Percentiles rank a stretch among this genome's conserved stretches.
Conservation (phyloP, 53 echinoderm and acorn worm genomes). For the Hippasteria phrygiana region DNA sequence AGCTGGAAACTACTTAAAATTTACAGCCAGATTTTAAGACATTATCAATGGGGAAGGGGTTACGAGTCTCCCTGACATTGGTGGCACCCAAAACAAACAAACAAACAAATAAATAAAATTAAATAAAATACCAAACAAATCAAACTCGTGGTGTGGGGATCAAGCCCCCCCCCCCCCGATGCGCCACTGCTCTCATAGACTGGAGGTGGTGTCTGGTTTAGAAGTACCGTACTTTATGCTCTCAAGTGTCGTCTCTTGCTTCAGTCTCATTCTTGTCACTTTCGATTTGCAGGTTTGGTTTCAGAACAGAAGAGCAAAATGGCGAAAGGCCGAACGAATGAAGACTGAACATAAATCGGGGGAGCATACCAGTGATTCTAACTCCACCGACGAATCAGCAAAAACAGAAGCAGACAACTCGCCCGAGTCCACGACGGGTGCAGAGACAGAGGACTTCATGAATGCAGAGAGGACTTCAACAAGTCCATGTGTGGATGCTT, state of each 20-base stretch:
- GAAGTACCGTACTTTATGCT: neutral
- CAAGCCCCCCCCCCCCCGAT: too few species aligned
- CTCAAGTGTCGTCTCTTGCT: neutral
- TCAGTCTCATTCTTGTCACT: neutral
- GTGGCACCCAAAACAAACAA: too few species aligned
- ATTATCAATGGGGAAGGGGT: too few species aligned
- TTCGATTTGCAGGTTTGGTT: constrained; percentile 99
- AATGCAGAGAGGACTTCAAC: constrained; percentile 10
- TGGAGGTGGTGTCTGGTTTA: too few species aligned
- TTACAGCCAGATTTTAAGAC: too few species aligned
- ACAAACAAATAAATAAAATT: too few species aligned
- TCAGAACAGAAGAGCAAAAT: constrained; percentile 97
- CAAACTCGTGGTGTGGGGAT: too few species aligned
- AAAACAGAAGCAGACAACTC: constrained; percentile 56
- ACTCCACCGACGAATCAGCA: constrained; percentile 51
- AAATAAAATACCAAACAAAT: too few species aligned
- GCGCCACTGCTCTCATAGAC: too few species aligned
- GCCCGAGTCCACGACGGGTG: constrained; percentile 50
- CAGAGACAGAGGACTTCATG: neutral
- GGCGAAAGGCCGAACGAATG: constrained; percentile 93
- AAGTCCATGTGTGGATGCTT: constrained; percentile 35
- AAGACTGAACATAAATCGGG: constrained; percentile 73
- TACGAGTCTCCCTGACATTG: too few species aligned
- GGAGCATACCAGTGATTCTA: constrained; percentile 45
- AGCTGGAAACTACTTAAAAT: too few species aligned